A percentile compares a stretch with the other conserved stretches of the same genome.
phyloP scores from a whole-genome alignment of 2,113 vertebrate genomes.

The Phainopepla nitens region DNA sequence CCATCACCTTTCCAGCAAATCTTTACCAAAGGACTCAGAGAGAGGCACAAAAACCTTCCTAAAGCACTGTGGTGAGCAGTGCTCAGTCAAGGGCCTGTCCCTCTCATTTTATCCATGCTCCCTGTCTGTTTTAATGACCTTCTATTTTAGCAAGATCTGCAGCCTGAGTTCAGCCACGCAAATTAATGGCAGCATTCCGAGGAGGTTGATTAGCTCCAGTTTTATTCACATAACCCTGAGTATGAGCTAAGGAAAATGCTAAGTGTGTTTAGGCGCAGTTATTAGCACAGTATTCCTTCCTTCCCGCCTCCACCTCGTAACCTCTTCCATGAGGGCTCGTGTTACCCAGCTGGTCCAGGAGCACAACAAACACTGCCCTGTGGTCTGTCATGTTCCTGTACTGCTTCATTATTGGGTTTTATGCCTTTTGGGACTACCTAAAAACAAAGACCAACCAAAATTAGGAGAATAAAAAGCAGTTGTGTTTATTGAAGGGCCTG shows the following conservation, averaged over 20 bases:
- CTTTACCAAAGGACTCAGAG: not conserved
- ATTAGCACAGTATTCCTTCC: not conserved
- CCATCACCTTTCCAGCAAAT: not conserved
- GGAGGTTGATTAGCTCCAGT: not conserved
- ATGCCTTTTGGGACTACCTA: not conserved
- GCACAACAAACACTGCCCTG: fast-evolving
- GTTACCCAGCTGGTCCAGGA: not conserved
- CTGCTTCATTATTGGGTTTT: not conserved
- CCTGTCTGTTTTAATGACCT: not conserved
- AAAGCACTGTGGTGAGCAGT: not conserved
- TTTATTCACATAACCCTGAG: not conserved
- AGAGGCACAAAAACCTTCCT: not conserved
- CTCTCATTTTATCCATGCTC: not conserved
- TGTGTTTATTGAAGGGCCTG: not conserved
- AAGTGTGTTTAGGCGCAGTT: not conserved
- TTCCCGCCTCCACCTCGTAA: not conserved
- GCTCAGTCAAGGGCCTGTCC: not conserved
- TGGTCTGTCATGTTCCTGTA: not conserved
- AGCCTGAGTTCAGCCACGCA: not conserved
- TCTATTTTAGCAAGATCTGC: not conserved
- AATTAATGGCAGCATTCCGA: not conserved
- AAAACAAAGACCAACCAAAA: not conserved
- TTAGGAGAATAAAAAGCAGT: not conserved
- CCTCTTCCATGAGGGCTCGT: fast-evolving
- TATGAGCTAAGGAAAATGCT: not conserved